These are phyloP conservation scores for Cirrhinus mrigala DNA, from an alignment of 2,797 vertebrate species.

Conservation along the genomic window DNA sequence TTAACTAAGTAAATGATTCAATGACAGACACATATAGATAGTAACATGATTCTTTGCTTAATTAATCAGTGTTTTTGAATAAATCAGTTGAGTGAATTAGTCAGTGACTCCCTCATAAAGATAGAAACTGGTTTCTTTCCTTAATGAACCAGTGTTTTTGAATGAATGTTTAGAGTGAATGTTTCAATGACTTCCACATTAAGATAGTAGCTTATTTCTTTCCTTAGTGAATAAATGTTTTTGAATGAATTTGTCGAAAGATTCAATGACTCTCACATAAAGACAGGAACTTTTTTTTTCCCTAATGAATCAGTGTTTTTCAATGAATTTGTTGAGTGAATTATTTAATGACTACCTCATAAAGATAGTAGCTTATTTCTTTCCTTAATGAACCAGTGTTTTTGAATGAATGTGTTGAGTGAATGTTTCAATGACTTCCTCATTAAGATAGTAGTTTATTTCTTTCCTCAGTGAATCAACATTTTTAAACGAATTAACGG, in stretches of 20 bases:
- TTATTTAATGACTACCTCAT: not conserved
- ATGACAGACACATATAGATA: too few species aligned
- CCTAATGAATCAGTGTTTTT: not conserved
- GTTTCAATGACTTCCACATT: not conserved
- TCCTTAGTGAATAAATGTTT: not conserved
- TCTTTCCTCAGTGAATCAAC: not conserved
- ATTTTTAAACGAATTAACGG: not conserved
- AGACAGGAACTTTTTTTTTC: not conserved
- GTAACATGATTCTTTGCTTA: too few species aligned
- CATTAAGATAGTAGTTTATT: not conserved
- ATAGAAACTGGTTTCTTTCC: not conserved
- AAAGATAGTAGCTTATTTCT: not conserved
- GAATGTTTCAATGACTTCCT: not conserved
- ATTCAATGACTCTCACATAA: not conserved
- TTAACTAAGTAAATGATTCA: too few species aligned
- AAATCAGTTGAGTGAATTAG: not conserved
- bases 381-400: not conserved
- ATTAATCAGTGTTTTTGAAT: not conserved
- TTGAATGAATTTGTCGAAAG: not conserved
- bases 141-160: not conserved
- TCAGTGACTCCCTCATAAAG: not conserved
- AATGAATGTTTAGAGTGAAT: not conserved
- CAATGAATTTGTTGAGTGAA: not conserved
- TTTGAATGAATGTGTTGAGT: not conserved
- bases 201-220: not conserved